Base-by-base conservation (phyloP, 2,888 invertebrate genomes). In the Eupelmus urozonus region DNA sequence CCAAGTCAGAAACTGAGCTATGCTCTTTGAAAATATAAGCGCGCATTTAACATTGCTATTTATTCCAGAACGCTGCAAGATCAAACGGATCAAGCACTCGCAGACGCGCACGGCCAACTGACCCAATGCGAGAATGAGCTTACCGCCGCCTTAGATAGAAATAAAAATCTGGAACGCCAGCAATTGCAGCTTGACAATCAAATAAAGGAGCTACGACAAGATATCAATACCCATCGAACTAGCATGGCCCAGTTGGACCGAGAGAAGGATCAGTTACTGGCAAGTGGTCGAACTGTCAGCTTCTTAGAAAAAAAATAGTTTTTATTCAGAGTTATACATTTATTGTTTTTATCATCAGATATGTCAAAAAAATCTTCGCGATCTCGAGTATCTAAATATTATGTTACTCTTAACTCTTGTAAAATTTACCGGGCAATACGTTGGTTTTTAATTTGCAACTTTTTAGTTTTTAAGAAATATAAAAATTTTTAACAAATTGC, bases 71-170 rank as follows among this genome's bases (percentile, higher is more conserved):
- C 93, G 81, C 91, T 95, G 65, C 95, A 96, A 85, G 92, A 95
- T 84, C 95, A 96, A 91, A 94, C 95, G 3, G 95, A 96, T 88
- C 92, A 93, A 84, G 93, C 94, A 59, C 91, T 94, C 78, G 91
- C 92, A 72, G 94, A 95, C 82, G 91, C 93, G 74, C 95, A 95
- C 88, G 92, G 92, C 86, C 94, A 95, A 88, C 87, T 95, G 49
- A 85, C 92, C 53, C 91, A 92, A 81, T 89, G 92, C 13, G 94
- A 95, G 87, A 92, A 92, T 29, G 93, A 95, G 87, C 88, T 94
- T 11, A 92, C 92, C 80, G 88, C 92, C 75, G 91, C 93, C 9
- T 92, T 93, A 86, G 92, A 93, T 67, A 92, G 91, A 40, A 90
- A 92, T 79, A 91, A 91, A 78, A 87, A 88, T 60, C 87, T 94